These are phyloP conservation scores for Aphaenogaster rudis DNA, from an alignment of 1,140 invertebrate species.

Conservation along the genomic window DNA sequence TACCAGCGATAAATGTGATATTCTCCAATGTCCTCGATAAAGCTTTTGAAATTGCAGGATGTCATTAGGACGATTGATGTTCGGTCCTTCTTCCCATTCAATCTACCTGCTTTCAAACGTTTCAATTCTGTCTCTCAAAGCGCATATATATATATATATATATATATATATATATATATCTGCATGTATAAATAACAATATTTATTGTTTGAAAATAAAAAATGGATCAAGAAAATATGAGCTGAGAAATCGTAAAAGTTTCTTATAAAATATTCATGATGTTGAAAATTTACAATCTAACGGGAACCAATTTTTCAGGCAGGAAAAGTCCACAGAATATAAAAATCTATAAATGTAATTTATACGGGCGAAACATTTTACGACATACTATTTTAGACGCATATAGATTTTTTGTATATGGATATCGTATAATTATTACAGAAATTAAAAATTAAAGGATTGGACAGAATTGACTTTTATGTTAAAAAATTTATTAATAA, in stretches of 20 bases:
- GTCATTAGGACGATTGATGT: slow-evolving; percentile 38
- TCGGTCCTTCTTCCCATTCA: slow-evolving; percentile 16
- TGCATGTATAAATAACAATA: not conserved
- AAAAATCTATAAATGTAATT: not conserved
- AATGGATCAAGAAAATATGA: not conserved
- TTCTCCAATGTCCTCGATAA: slow-evolving; percentile 14
- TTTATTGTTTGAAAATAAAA: slow-evolving; percentile 1
- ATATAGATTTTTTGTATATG: not conserved
- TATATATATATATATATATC: not conserved
- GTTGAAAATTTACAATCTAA: not conserved
- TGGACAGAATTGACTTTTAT: not conserved
- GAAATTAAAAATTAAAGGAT: slow-evolving; percentile 21
- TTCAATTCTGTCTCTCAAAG: slow-evolving; percentile 13
- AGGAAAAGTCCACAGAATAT: not conserved
- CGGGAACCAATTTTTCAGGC: not conserved
- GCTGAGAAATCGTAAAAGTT: slow-evolving; percentile 16
- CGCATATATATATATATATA: not conserved
- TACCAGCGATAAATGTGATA: not conserved
- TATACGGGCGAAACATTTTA: not conserved
- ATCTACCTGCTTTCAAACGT: not conserved
- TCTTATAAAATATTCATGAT: slow-evolving; percentile 14
- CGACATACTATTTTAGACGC: not conserved
- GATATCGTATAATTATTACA: not conserved
- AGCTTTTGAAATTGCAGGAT: slow-evolving; percentile 14
- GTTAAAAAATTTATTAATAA: not conserved